Base-by-base conservation (phyloP, 1,140 invertebrate genomes). In the Caenorhabditis briggsae region DNA sequence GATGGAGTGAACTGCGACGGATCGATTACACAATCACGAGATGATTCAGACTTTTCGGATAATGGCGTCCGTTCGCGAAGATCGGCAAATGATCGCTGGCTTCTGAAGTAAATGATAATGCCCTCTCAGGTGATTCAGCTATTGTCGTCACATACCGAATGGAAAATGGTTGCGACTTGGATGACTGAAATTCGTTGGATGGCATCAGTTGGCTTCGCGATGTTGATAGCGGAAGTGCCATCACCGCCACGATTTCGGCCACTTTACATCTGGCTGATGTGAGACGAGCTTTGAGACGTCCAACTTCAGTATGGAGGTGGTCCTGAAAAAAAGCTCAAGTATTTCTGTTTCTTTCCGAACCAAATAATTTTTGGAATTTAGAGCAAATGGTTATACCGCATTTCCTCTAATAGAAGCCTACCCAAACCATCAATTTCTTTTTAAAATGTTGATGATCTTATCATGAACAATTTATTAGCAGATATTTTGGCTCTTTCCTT, bases 21-120 rank as follows among this genome's bases (percentile, higher is more conserved):
- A n/a, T 78, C 70, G 33, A 78, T 78, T 23, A 78, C 70, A 78
- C 46, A 53, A 78, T 78, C 70, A 78, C 70, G 70, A 46, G 70
- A 78, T 78, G 70, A 50, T 78, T 78, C 70, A 78, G 70, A 78
- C 70, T 78, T 78, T 78, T 78, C 70, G 70, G 70, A 78, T 78
- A 78, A 78, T 78, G 70, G 70, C 33, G 70, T 78, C 23, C 70
- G 70, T 50, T 78, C 70, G 70, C 70, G 46, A 23, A 78, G 70
- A 78, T 78, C 70, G 43, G 70, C 70, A 78, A 78, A 78, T 78
- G 70, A 78, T 50, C 70, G 70, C 53, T 78, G 70, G 70, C 33
- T 78, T 78, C 70, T 78, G 46, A 78, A 50, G 16, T 23, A n/a
- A 78, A 33, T 18, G 33, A 33, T 33, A 33, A 33, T 33, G 33